A percentile compares a stretch with the other conserved stretches of the same genome.
Evolutionary conservation across 2,113 vertebrate species (phyloP).

Genomic region (Symphodus melops): DNA sequence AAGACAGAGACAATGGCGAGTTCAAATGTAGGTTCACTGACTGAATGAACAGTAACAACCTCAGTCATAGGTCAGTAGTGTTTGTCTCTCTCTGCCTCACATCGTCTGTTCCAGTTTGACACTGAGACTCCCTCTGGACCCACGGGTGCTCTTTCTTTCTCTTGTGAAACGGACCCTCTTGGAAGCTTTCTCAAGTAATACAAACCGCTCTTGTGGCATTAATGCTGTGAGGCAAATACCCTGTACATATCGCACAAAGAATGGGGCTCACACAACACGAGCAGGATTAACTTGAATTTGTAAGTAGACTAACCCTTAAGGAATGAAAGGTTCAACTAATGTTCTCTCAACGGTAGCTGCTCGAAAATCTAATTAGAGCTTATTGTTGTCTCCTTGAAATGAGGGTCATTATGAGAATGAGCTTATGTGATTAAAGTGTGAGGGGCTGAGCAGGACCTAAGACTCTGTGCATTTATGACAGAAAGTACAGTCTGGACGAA

Average conservation of each 20-base stretch:
- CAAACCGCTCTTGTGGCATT: conserved; percentile 31
- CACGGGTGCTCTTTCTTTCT: background rate
- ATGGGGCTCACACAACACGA: conserved; percentile 21
- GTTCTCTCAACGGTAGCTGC: conserved; percentile 26
- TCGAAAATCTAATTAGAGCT: conserved; percentile 60
- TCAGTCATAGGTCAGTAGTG: background rate
- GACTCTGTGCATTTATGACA: no score
- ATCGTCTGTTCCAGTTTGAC: conserved; percentile 6
- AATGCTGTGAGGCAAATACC: conserved; percentile 15
- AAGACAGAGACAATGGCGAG: no score
- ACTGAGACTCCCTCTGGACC: conserved; percentile 9
- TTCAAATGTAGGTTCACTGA: background rate
- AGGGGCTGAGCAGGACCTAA: background rate
- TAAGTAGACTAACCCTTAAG: conserved; percentile 1
- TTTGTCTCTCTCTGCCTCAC: background rate
- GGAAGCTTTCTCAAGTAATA: conserved; percentile 8
- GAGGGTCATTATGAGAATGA: conserved; percentile 23
- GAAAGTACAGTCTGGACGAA: no score
- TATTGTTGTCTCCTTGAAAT: conserved; percentile 50
- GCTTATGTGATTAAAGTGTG: conserved; percentile 54
- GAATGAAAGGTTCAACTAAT: conserved; percentile 31
- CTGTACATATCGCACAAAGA: conserved; percentile 13
- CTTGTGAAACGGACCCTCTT: conserved; percentile 30
- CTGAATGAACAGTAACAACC: background rate
- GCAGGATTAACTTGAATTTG: conserved; percentile 48